Conservation (phyloP, 2,113 vertebrate species). For the Phaethon lepturus region DNA sequence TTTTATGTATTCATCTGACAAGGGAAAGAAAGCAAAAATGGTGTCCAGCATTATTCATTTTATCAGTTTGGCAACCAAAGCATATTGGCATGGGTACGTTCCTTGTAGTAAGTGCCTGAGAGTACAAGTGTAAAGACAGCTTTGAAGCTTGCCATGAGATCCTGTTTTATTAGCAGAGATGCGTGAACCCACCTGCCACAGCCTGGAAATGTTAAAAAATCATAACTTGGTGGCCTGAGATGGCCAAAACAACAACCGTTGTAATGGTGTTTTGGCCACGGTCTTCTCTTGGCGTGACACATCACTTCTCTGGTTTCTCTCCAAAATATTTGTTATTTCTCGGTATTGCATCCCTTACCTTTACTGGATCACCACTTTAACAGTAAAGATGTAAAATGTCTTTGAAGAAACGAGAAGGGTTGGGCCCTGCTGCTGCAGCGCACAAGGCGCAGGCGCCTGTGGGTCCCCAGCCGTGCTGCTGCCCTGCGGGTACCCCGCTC, state of each 20-base stretch:
- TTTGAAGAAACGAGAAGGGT: neutral
- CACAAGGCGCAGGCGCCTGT: fast-evolving
- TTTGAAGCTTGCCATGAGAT: constrained; percentile 54
- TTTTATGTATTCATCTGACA: constrained; percentile 55
- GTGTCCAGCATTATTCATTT: constrained; percentile 58
- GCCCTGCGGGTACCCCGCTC: fast-evolving
- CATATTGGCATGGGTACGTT: constrained; percentile 63
- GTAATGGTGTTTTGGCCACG: neutral
- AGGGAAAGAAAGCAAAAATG: constrained; percentile 56
- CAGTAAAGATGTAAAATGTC: neutral
- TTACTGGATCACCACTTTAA: neutral
- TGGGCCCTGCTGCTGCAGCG: too few species aligned
- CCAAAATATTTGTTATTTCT: neutral
- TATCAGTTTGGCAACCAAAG: constrained; percentile 38
- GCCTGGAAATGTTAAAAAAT: constrained; percentile 20
- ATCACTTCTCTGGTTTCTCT: neutral
- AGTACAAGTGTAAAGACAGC: constrained; percentile 38
- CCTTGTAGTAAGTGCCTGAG: constrained; percentile 38
- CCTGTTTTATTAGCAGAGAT: constrained; percentile 52
- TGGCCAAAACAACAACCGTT: neutral
- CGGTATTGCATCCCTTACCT: neutral
- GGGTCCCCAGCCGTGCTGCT: neutral
- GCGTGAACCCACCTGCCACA: constrained; percentile 34
- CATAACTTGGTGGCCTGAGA: neutral
- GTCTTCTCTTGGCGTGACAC: fast-evolving